Evolutionary conservation across 2,797 vertebrate genomes (phyloP).

Genomic region (Coreius guichenoti): DNA sequence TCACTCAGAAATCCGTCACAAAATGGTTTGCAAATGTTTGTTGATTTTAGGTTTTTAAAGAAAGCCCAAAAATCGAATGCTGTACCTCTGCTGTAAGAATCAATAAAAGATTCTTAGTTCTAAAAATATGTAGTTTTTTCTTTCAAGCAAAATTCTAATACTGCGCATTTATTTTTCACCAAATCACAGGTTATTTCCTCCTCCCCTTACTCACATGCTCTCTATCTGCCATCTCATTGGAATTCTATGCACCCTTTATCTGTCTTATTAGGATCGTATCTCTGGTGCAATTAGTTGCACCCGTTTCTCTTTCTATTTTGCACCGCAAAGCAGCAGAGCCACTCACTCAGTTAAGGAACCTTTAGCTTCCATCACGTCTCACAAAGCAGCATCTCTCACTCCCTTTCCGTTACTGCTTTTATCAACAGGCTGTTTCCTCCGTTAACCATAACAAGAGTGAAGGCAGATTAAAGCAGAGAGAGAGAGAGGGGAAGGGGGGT

Average conservation of each 20-base stretch:
- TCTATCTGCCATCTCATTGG: slow-evolving; percentile 51
- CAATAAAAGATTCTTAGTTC: not conserved
- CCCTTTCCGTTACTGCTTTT: slow-evolving; percentile 63
- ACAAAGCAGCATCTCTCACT: slow-evolving; percentile 45
- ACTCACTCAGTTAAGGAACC: slow-evolving; percentile 47
- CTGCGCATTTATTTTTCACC: not conserved
- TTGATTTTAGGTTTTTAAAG: not conserved
- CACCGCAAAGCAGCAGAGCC: slow-evolving; percentile 39
- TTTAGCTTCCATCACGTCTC: slow-evolving; percentile 56
- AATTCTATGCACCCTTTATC: slow-evolving; percentile 49
- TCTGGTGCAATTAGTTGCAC: slow-evolving; percentile 58
- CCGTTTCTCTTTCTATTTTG: slow-evolving; percentile 53
- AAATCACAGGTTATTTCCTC: slow-evolving; percentile 3
- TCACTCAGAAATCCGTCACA: not conserved
- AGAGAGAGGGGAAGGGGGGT: slow-evolving; percentile 62
- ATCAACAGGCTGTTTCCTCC: slow-evolving; percentile 61
- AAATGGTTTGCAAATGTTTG: not conserved
- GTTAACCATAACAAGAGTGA: slow-evolving; percentile 56
- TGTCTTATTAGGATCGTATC: slow-evolving; percentile 62
- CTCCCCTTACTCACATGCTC: slow-evolving; percentile 1
- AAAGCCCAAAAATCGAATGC: not conserved
- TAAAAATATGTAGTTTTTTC: not conserved
- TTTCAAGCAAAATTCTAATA: not conserved
- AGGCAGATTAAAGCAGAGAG: slow-evolving; percentile 61
- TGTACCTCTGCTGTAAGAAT: not conserved